Evolutionary conservation across 2,797 vertebrate species (phyloP).

Genomic region (Intellagama lesueurii): DNA sequence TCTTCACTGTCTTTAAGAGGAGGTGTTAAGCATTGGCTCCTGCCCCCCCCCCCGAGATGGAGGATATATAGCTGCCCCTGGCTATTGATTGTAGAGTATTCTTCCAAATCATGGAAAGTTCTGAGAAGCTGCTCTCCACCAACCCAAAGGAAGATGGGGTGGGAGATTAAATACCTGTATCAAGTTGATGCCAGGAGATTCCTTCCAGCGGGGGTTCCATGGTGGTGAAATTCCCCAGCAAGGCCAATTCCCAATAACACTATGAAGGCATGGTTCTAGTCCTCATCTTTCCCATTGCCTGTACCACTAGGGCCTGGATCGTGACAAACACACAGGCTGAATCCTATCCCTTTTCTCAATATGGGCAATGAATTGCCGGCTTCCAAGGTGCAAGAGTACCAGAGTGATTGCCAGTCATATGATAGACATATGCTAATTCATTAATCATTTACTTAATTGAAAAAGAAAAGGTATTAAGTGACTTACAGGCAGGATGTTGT

Average conservation of each 20-base stretch:
- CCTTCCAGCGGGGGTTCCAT: neutral
- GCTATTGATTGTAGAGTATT: neutral
- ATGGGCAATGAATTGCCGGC: neutral
- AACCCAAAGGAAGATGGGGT: too few relatives aligned
- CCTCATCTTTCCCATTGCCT: neutral
- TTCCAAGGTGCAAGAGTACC: neutral
- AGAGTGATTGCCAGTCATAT: neutral
- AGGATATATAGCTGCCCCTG: too few relatives aligned
- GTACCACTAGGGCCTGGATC: neutral
- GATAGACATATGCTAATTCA: too few relatives aligned
- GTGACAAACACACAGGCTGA: constrained; percentile 41
- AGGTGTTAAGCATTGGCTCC: neutral
- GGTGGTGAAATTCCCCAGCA: neutral
- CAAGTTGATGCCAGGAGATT: neutral
- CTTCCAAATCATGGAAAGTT: neutral
- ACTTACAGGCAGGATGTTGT: neutral
- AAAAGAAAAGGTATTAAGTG: neutral
- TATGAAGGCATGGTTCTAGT: neutral
- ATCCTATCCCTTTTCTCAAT: neutral
- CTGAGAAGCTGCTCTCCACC: neutral
- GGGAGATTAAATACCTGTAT: neutral
- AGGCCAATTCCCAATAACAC: too few relatives aligned
- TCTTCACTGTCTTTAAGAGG: neutral
- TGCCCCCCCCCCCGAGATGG: too few relatives aligned
- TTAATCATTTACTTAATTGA: neutral